phyloP scores from a whole-genome alignment of 2,888 invertebrate genomes.

The Zonitis immaculata region DNA sequence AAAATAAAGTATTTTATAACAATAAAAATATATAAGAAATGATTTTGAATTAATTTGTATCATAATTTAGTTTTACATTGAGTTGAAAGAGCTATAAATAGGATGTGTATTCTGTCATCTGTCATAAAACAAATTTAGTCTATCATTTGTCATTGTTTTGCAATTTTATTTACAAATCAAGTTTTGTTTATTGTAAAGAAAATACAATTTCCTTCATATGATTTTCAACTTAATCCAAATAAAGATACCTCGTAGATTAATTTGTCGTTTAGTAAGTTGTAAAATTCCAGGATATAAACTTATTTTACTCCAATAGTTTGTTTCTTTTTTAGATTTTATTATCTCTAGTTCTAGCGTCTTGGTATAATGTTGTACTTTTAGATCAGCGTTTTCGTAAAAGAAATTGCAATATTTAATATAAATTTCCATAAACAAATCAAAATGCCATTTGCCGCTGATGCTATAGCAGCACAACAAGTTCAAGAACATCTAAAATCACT shows the following conservation, averaged over 20 bases:
- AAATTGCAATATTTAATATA: constrained; percentile 14
- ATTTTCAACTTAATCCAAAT: constrained; percentile 6
- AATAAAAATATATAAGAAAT: too few relatives aligned
- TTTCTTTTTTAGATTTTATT: constrained; percentile 24
- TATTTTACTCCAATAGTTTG: constrained; percentile 1
- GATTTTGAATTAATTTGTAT: too few relatives aligned
- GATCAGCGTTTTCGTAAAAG: constrained; percentile 36
- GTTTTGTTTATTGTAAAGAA: not conserved
- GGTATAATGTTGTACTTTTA: constrained; percentile 53
- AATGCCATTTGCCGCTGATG: constrained; percentile 76
- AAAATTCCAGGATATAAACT: too few relatives aligned
- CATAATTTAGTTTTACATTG: too few relatives aligned
- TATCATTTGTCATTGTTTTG: not conserved
- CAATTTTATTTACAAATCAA: not conserved
- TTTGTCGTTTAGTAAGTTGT: constrained; percentile 33
- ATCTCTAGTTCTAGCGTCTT: constrained; percentile 48
- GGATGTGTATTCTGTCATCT: not conserved
- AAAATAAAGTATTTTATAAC: too few relatives aligned
- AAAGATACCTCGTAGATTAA: constrained; percentile 23
- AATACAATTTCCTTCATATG: not conserved
- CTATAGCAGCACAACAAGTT: constrained; percentile 59
- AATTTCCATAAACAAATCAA: constrained; percentile 21
- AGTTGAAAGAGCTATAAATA: too few relatives aligned
- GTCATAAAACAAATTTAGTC: not conserved
- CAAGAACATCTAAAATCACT: constrained; percentile 77